Base-by-base conservation (phyloP, 2,888 invertebrate species). In the Fabriciana adippe region DNA sequence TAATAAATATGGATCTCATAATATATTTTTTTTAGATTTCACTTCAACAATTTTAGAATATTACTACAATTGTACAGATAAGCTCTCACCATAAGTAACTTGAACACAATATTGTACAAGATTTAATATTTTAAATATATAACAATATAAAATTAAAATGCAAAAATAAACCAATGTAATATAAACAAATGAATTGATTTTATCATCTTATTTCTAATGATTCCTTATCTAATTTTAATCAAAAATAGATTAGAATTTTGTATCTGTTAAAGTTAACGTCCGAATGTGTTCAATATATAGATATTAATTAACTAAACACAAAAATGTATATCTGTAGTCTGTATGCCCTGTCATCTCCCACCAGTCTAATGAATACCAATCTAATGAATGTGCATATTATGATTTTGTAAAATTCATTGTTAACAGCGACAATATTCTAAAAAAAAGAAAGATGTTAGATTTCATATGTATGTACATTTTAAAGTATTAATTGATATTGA, bases 231-330 rank as follows among this genome's bases (percentile, higher is more conserved):
- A 69, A 68, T 66, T 68, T 66, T 70, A 72, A 70, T 76, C 73
- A 75, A 75, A 76, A 76, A 76, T 73, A 75, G 72, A 71, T 71
- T 65, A 63, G 57, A 67, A 62, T 62, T 67, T 71, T 66, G 54
- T 64, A 61, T 55, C 47, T 67, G 62, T 69, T 67, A 69, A 67
- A 55, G 64, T 69, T 69, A 69, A 69, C 16, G 69, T 63, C 55
- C 71, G 71, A 71, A 63, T 57, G 18, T 1, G 31, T 21, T 26
- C 6, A 57, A 57, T 26, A 48, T 47, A 0, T 35, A 35, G 8
- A 35, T 35, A 41, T 8, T 41, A 11, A 41, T 11, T 41, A 41
- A 41, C 6, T 35, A 6, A 35, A 6, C 35, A 35, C 35, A 41
- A 41, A 41, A 41, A 41, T 41, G 35, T 41, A 41, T 41, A 41